Evolutionary conservation across 2,888 invertebrate genomes (phyloP).

Genomic region (Agriotes lineatus): DNA sequence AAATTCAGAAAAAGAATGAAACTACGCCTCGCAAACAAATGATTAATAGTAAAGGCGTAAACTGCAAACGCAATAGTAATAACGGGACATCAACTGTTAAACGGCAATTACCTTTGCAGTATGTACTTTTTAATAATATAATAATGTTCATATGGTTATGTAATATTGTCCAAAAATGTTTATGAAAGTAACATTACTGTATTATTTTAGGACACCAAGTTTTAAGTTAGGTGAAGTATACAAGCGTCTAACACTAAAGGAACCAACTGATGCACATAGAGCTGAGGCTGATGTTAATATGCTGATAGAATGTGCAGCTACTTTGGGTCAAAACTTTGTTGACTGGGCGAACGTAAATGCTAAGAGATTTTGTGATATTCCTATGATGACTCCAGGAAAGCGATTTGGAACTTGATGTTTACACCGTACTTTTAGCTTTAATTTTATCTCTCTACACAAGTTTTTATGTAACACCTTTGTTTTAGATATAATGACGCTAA

Average conservation of each 20-base stretch:
- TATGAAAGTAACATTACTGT: slow-evolving; percentile 61
- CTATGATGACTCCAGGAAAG: slow-evolving; percentile 49
- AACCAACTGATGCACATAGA: slow-evolving; percentile 72
- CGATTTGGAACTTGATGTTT: slow-evolving; percentile 42
- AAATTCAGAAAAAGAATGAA: slow-evolving; percentile 66
- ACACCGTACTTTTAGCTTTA: no score
- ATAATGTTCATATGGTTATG: not conserved
- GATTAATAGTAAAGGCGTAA: slow-evolving; percentile 54
- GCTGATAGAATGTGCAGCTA: slow-evolving; percentile 73
- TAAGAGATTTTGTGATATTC: slow-evolving; percentile 59
- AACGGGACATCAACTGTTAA: not conserved
- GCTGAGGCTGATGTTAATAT: slow-evolving; percentile 79
- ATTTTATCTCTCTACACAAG: no score
- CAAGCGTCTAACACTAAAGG: slow-evolving; percentile 68
- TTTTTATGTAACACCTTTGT: no score
- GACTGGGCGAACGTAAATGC: slow-evolving; percentile 68
- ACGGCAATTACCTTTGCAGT: no score
- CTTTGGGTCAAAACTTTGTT: slow-evolving; percentile 71
- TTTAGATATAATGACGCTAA: no score
- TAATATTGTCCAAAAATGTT: slow-evolving; percentile 7
- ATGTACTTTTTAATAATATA: not conserved
- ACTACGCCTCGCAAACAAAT: slow-evolving; percentile 70
- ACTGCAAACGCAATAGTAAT: not conserved
- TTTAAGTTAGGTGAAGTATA: slow-evolving; percentile 71
- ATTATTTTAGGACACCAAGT: no score